Evolutionary conservation across 2,113 vertebrate genomes (phyloP), one percentile per base, ranked within the genome.

Genomic region (Vulpes ferrilata): DNA sequence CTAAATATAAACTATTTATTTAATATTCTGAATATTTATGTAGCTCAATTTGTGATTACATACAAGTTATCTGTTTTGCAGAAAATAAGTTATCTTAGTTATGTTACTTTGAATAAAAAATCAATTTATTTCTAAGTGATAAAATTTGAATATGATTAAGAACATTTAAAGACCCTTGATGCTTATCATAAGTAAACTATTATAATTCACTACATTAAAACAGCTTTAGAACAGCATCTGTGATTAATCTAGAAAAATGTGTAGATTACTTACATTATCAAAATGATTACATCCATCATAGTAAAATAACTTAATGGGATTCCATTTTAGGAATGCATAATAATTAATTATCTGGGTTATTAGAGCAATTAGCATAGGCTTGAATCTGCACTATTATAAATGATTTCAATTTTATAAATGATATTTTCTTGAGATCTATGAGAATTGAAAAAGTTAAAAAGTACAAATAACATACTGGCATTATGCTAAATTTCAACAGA

Each of bases 331-430:
- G 84, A 98, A 97, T 95, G 91, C 86, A 98, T 97, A 97, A 92
- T 97, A 98, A 98, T 98, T 97, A 97, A 97, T 98, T 98, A 97
- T 95, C 86, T 97, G 71, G 48, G 88, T 97, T 97, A 97, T 97
- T 97, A 97, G 69, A 88, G 88, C 74, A 97, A 96, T 98, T 98
- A 97, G 67, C 96, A 96, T 95, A 97, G 67, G 83, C 86, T 80
- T 94, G 1, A 92, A 96, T 60, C 88, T 96, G 84, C 10, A 90
- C 51, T 67, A 86, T 62, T 32, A 95, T 88, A 93, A 90, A 91
- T 95, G 97, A 93, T 83, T 97, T 96, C 57, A 95, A 71, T 96
- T 84, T 73, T 92, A 90, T 96, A 95, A 97, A 92, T 84, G 87
- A 76, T 92, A 81, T 94, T 95, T 94, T 94, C 11, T 94, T 92